Percentiles rank a stretch among this genome's conserved stretches.
These are phyloP conservation scores for Eptatretus burgeri DNA, from an alignment of 2,113 vertebrate genomes.

Conservation along the genomic window DNA sequence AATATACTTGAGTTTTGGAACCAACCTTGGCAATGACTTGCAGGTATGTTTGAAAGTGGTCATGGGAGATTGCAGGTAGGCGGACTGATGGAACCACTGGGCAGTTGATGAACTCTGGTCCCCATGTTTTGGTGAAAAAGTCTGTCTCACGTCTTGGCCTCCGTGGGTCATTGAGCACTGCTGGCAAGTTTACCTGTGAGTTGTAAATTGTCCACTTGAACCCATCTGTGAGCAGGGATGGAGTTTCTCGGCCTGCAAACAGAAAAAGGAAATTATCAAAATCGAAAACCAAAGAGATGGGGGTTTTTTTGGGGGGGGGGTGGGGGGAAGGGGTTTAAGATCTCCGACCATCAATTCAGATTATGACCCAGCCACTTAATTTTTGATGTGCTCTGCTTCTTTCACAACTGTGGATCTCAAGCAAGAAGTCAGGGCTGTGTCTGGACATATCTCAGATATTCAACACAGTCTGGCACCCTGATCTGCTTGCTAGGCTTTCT, in stretches of 20 bases:
- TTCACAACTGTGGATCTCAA: too few species aligned
- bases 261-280: too few species aligned
- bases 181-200: conserved; percentile 95
- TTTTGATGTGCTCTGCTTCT: too few species aligned
- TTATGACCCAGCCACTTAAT: too few species aligned
- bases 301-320: too few species aligned
- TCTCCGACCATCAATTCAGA: too few species aligned
- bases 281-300: too few species aligned
- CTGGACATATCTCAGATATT: too few species aligned
- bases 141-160: conserved; percentile 88
- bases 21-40: conserved; percentile 55
- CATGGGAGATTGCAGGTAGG: conserved; percentile 67
- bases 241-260: conserved; percentile 19
- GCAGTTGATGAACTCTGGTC: conserved; percentile 66
- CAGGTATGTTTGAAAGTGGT: conserved; percentile 51
- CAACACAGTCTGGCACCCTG: too few species aligned
- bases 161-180: conserved; percentile 76
- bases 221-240: conserved; percentile 66
- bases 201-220: conserved; percentile 83
- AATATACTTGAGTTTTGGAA: neutral
- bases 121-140: conserved; percentile 99
- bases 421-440: too few species aligned
- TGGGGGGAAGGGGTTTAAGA: too few species aligned
- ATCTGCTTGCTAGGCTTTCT: too few species aligned
- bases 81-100: conserved; percentile 69